These are phyloP conservation scores for Gasterosteus aculeatus DNA, from an alignment of 2,113 vertebrate genomes.

Conservation along the genomic window DNA sequence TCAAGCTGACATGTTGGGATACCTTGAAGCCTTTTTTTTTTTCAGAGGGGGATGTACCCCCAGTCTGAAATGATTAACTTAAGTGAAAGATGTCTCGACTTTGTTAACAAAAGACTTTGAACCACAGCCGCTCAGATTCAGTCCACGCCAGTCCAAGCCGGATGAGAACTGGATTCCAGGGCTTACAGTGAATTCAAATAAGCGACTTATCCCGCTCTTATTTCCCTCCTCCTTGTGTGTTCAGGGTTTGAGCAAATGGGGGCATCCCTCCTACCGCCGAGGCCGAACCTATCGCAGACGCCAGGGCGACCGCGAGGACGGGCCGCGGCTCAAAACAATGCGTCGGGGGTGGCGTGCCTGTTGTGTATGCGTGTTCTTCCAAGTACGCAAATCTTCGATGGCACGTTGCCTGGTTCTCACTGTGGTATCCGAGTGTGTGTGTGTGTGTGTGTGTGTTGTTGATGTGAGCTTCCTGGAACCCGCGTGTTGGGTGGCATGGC, in stretches of 20 bases:
- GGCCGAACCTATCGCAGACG: conserved; percentile 52
- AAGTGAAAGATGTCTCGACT: conserved; percentile 16
- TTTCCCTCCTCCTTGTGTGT: neutral
- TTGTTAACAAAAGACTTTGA: conserved; percentile 17
- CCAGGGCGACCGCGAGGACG: conserved; percentile 43
- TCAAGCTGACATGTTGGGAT: conserved; percentile 25
- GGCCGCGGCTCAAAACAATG: conserved; percentile 59
- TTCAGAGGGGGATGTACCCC: neutral
- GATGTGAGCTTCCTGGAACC: conserved; percentile 59
- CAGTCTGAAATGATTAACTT: conserved; percentile 34
- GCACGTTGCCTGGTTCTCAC: conserved; percentile 53
- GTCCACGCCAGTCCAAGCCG: conserved; percentile 4
- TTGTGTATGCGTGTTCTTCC: conserved; percentile 56
- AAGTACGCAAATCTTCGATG: conserved; percentile 64
- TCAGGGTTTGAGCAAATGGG: conserved; percentile 25
- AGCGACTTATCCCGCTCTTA: neutral
- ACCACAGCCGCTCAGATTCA: conserved; percentile 7
- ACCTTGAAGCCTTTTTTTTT: conserved; percentile 16
- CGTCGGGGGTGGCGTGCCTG: conserved; percentile 21
- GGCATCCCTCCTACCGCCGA: conserved; percentile 43
- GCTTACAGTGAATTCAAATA: neutral
- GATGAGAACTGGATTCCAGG: conserved; percentile 8
- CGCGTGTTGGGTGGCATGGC: conserved; percentile 67
- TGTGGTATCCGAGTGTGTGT: conserved; percentile 54
- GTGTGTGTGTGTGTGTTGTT: conserved; percentile 55